A percentile compares a stretch with the other conserved stretches of the same genome.
phyloP scores from a whole-genome alignment of 1,140 invertebrate genomes.

The Limonius californicus region DNA sequence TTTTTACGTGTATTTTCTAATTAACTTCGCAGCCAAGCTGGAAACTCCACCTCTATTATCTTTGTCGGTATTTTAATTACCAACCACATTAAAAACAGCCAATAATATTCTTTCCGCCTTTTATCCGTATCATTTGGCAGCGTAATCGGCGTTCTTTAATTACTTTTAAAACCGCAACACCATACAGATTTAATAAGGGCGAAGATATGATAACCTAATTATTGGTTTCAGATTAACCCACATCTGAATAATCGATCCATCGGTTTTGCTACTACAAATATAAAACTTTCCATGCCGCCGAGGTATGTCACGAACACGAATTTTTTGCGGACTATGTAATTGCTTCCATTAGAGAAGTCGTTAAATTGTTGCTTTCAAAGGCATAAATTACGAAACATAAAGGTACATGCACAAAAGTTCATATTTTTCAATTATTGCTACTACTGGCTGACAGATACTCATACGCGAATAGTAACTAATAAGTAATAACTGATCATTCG shows the following conservation, averaged over 20 bases:
- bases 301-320: background rate
- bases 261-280: too few relatives aligned
- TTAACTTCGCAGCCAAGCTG: constrained; percentile 10
- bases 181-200: constrained; percentile 3
- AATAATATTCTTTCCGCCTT: constrained; percentile 10
- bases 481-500: too few relatives aligned
- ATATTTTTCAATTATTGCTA: too few relatives aligned
- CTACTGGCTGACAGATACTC: too few relatives aligned
- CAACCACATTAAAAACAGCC: constrained; percentile 14
- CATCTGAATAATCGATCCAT: background rate
- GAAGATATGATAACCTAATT: constrained; percentile 9
- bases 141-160: constrained; percentile 9
- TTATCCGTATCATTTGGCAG: constrained; percentile 5
- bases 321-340: background rate
- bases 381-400: too few relatives aligned
- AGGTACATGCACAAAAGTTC: too few relatives aligned
- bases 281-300: too few relatives aligned
- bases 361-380: too few relatives aligned
- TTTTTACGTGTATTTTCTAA: constrained; percentile 14
- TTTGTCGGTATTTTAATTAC: constrained; percentile 9
- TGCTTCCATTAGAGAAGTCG: too few relatives aligned
- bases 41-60: constrained; percentile 13
- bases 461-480: too few relatives aligned
- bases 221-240: background rate
- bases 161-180: constrained; percentile 11